These are phyloP conservation scores for Podarcis lilfordi DNA, from an alignment of 2,797 vertebrate genomes.

Conservation along the genomic window DNA sequence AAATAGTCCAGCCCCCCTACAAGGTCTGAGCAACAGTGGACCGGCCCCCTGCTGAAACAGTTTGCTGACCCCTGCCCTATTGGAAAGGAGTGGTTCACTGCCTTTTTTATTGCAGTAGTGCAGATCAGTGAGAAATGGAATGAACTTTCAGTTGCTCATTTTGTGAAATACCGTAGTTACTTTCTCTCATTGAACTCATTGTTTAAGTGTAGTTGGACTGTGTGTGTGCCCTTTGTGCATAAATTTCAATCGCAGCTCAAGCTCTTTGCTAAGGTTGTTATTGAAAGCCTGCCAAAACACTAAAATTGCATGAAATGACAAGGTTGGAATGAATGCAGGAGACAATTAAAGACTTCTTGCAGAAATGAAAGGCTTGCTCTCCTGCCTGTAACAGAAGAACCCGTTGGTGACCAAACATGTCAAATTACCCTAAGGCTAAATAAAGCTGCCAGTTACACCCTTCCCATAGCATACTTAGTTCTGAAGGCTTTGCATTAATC, in stretches of 20 bases:
- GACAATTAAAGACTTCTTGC: not conserved
- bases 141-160: not conserved
- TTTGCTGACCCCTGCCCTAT: not conserved
- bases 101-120: not conserved
- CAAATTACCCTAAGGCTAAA: constrained; percentile 19
- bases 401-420: not conserved
- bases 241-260: not conserved
- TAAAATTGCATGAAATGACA: constrained; percentile 8
- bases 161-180: not conserved
- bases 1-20: too few species aligned
- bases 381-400: not conserved
- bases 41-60: too few species aligned
- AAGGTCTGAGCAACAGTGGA: too few species aligned
- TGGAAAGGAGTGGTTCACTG: not conserved
- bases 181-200: not conserved
- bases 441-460: constrained; percentile 3
- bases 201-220: not conserved
- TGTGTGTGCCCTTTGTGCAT: not conserved
- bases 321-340: constrained; percentile 8
- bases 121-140: not conserved
- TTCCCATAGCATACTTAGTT: constrained; percentile 32
- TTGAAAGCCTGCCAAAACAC: constrained; percentile 9
- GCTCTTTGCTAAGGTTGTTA: not conserved
- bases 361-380: constrained; percentile 22
- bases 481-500: constrained; percentile 36